Base-by-base conservation (phyloP, 2,797 vertebrate species). In the Miichthys miiuy region DNA sequence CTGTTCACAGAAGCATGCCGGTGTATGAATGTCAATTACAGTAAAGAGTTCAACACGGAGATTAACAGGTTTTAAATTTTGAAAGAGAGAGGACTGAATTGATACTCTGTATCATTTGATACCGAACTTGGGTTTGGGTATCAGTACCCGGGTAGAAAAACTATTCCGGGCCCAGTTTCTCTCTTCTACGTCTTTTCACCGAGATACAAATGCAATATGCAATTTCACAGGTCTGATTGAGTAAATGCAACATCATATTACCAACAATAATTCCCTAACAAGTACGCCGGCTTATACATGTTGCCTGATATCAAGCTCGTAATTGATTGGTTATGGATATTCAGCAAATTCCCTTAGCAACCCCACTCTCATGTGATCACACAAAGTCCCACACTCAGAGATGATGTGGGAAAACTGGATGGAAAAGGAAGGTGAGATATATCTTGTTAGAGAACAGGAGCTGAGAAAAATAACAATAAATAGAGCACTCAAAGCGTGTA, bases 211-310 rank as follows among this genome's bases (percentile, higher is more conserved):
- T 60, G n/a, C 34, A 9, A 38, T 38, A 75, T n/a, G 57, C 27
- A 41, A 82, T 90, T 84, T 90, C 82, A 87, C 80, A 82, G 62
- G 72, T 72, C 38, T 69, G 55, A 84, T 30, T 17, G 5, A 72
- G 52, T 0, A 74, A 83, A 77, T 62, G 55, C 46, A 77, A 58
- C 61, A 47, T 61, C 8, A 46, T 27, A 68, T 75, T 41, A 58
- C 38, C 56, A 46, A n/a, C 42, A 34, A 44, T 51, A 62, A 75
- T 74, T 64, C 30, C 6, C 21, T 41, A 50, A 83, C 27, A 62
- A 73, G 50, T 18, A 54, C 48, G 56, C 25, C 2, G 17, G 48
- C 61, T 52, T 18, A 30, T 56, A 66, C 11, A 10, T 46, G 54
- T 23, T 10, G 3, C 12, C 68, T 55, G 58, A 75, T 80, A 63